Evolutionary conservation across 2,797 vertebrate species (phyloP).

Genomic region (Micrastur ruficollis): DNA sequence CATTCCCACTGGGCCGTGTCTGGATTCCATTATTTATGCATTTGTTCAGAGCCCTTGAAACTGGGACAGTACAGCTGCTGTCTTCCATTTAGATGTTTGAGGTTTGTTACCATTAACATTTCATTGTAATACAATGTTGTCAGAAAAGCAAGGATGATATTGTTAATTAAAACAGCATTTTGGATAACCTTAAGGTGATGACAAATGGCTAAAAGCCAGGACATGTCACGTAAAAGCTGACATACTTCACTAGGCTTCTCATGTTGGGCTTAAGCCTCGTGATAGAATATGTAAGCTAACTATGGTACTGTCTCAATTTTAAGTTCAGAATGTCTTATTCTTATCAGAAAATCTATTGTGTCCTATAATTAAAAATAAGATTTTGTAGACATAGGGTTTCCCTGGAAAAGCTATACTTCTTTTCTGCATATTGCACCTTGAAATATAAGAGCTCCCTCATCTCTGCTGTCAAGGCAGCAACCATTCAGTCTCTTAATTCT

Average conservation of each 20-base stretch:
- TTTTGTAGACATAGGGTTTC: not conserved
- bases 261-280: not conserved
- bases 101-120: slow-evolving; percentile 14
- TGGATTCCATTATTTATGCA: not conserved
- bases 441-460: not conserved
- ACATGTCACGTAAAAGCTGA: not conserved
- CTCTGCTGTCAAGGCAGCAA: not conserved
- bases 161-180: slow-evolving; percentile 46
- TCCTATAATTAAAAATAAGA: not conserved
- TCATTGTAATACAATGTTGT: not conserved
- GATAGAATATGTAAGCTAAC: not conserved
- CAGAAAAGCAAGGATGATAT: slow-evolving; percentile 3
- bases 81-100: not conserved
- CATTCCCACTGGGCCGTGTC: not conserved
- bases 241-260: not conserved
- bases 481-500: not conserved
- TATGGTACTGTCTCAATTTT: not conserved
- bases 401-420: not conserved
- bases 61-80: not conserved
- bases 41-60: not conserved
- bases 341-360: not conserved
- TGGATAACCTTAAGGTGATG: not conserved
- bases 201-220: not conserved
- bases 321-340: not conserved
- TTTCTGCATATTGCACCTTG: not conserved